phyloP scores from a whole-genome alignment of 1,140 invertebrate species.

The Eupeodes corollae region DNA sequence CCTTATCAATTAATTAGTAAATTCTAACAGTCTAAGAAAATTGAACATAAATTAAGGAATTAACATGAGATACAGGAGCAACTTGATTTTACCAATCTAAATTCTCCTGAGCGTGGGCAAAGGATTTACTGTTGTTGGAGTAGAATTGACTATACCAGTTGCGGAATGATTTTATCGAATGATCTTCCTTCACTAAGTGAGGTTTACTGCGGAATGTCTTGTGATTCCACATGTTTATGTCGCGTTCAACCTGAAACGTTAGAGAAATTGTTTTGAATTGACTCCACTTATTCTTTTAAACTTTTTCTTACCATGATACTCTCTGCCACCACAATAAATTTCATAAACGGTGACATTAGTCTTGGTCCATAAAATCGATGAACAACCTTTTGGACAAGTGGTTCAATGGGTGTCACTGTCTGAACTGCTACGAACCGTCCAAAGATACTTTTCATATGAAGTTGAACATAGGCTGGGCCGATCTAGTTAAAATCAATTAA shows the following conservation, averaged over 20 bases:
- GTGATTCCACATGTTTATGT: conserved; percentile 81
- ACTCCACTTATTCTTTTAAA: background rate
- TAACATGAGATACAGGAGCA: no score
- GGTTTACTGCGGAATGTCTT: conserved; percentile 66
- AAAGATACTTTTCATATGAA: conserved; percentile 49
- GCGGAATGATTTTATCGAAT: conserved; percentile 56
- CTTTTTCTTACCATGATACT: conserved; percentile 54
- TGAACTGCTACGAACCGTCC: conserved; percentile 62
- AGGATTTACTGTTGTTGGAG: conserved; percentile 57
- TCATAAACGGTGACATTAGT: conserved; percentile 51
- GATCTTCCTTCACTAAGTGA: conserved; percentile 63
- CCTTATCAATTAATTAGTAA: no score
- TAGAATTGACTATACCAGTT: conserved; percentile 85
- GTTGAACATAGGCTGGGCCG: conserved; percentile 67
- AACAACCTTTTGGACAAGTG: conserved; percentile 63
- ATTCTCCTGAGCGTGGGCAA: conserved; percentile 32
- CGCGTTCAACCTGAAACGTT: conserved; percentile 62
- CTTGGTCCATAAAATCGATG: conserved; percentile 60
- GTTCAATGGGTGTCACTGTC: conserved; percentile 67
- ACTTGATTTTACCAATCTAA: conserved; percentile 10
- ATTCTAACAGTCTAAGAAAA: no score
- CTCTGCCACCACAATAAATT: conserved; percentile 57
- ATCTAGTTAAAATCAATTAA: conserved; percentile 42
- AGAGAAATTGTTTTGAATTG: background rate
- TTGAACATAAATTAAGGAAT: no score